Evolutionary conservation across 2,888 invertebrate species (phyloP).

Genomic region (Clunio marinus): DNA sequence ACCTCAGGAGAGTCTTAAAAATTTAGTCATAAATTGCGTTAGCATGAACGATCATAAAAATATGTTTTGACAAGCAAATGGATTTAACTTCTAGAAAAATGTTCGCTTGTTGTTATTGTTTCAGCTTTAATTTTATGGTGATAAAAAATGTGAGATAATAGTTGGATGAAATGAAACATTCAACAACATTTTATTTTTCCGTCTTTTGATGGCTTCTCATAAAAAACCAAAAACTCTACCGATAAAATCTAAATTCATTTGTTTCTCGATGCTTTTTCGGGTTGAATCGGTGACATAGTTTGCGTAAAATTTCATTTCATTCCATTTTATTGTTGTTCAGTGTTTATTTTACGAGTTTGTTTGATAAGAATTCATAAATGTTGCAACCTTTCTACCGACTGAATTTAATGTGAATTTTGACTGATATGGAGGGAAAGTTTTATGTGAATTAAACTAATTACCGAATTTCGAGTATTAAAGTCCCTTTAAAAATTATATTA

Average conservation of each 20-base stretch:
- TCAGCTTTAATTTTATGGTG: slow-evolving; percentile 10
- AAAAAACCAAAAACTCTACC: background rate
- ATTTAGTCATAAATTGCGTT: slow-evolving; percentile 33
- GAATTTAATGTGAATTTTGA: too few species aligned
- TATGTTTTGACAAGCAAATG: slow-evolving; percentile 31
- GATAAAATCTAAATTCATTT: background rate
- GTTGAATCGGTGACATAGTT: slow-evolving; percentile 14
- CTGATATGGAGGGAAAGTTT: too few species aligned
- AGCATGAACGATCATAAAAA: slow-evolving; percentile 12
- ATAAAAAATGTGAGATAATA: slow-evolving; percentile 16
- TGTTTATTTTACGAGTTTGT: too few species aligned
- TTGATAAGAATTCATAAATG: too few species aligned
- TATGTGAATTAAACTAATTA: too few species aligned
- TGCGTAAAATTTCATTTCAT: background rate
- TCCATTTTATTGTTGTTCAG: too few species aligned
- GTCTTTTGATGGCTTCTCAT: slow-evolving; percentile 3
- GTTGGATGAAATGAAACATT: background rate
- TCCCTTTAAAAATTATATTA: slow-evolving; percentile 11
- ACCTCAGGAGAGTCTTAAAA: slow-evolving; percentile 25
- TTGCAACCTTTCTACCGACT: too few species aligned
- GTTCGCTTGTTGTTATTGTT: slow-evolving; percentile 12
- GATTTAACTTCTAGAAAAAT: slow-evolving; percentile 1
- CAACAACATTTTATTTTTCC: slow-evolving; percentile 7
- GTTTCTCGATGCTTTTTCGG: too few species aligned
- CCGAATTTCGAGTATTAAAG: too few species aligned